phyloP scores from a whole-genome alignment of 2,888 invertebrate genomes.

The Bursaphelenchus okinawaensis region DNA sequence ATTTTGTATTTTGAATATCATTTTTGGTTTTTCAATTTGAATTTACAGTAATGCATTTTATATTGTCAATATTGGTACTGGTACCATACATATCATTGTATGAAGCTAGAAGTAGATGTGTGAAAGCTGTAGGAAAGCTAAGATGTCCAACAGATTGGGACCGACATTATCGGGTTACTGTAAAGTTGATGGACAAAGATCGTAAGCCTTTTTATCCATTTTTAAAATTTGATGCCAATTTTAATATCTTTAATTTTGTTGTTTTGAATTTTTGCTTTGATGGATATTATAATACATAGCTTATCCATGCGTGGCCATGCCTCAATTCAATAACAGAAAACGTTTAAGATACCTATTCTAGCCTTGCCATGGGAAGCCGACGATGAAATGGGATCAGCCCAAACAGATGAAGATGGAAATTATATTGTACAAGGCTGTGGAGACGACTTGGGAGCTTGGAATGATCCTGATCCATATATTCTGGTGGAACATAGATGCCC shows the following conservation, averaged over 20 bases:
- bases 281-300: no score
- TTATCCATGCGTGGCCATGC: no score
- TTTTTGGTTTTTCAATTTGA: no score
- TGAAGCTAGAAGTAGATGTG: slow-evolving; percentile 19
- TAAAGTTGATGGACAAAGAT: slow-evolving; percentile 25
- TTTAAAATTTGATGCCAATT: no score
- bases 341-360: no score
- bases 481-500: slow-evolving; percentile 29
- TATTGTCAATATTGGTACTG: background rate
- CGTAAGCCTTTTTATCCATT: slow-evolving; percentile 17
- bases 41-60: background rate
- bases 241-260: no score
- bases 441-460: slow-evolving; percentile 30
- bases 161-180: slow-evolving; percentile 21
- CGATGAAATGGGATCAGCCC: slow-evolving; percentile 24
- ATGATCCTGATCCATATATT: slow-evolving; percentile 36
- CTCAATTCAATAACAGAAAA: no score
- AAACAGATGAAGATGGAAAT: slow-evolving; percentile 22
- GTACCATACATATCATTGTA: background rate
- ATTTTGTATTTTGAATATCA: no score
- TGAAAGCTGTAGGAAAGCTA: slow-evolving; percentile 14
- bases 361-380: slow-evolving; percentile 34
- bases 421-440: slow-evolving; percentile 29
- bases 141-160: slow-evolving; percentile 24
- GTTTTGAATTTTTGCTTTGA: no score